phyloP scores from a whole-genome alignment of 1,140 invertebrate genomes.

The Ladona fulva region DNA sequence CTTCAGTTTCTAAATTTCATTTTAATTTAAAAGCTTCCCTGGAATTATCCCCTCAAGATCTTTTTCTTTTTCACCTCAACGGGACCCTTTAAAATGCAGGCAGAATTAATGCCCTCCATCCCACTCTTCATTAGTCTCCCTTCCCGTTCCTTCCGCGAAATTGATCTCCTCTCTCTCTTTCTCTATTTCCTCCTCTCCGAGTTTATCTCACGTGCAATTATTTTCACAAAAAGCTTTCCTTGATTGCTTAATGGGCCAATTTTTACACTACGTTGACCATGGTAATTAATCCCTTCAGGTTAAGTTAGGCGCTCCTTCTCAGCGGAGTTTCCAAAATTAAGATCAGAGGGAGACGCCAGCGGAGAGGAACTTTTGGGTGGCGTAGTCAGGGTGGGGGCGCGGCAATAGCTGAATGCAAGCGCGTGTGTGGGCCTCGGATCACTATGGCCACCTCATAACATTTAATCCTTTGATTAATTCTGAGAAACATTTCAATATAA shows the following conservation, averaged over 20 bases:
- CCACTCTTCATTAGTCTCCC: background rate
- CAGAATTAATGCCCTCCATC: background rate
- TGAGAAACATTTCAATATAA: too few relatives aligned
- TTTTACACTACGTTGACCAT: conserved; percentile 9
- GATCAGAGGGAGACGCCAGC: background rate
- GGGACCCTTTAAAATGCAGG: background rate
- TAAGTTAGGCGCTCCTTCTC: background rate
- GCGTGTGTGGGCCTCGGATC: background rate
- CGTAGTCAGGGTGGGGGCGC: background rate
- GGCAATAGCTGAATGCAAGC: background rate
- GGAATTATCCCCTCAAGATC: too few relatives aligned
- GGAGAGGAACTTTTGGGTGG: too few relatives aligned
- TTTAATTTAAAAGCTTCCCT: too few relatives aligned
- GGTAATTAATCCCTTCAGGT: conserved; percentile 9
- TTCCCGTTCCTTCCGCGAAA: background rate
- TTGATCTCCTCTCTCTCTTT: background rate
- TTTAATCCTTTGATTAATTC: too few relatives aligned
- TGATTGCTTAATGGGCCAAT: conserved; percentile 9
- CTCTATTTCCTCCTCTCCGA: background rate
- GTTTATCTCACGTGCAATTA: conserved; percentile 1
- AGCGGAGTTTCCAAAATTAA: background rate
- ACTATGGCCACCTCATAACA: too few relatives aligned
- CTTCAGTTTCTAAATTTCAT: too few relatives aligned
- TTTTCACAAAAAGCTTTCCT: conserved; percentile 7
- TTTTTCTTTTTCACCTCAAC: background rate